phyloP scores from a whole-genome alignment of 2,113 vertebrate genomes.

The Trogon surrucura region DNA sequence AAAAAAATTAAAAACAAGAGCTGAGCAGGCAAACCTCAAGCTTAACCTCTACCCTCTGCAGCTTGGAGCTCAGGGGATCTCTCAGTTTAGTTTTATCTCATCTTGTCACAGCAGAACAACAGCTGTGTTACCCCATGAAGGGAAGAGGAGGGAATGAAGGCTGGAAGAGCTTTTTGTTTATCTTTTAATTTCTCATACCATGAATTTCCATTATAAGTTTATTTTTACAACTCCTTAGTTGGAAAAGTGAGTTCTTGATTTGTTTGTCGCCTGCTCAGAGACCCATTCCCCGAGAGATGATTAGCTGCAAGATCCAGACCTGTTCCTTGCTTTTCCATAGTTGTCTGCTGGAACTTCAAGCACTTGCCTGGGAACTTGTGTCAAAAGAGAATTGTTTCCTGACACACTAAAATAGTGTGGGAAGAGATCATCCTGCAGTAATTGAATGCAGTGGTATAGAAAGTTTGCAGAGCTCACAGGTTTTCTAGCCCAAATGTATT shows the following conservation, averaged over 20 bases:
- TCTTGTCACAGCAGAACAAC: slow-evolving; percentile 11
- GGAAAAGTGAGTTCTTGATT: background rate
- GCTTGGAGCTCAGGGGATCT: background rate
- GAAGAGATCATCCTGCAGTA: background rate
- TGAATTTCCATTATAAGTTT: background rate
- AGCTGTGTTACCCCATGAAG: background rate
- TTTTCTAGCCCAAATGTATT: background rate
- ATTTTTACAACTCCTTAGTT: background rate
- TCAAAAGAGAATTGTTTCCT: background rate
- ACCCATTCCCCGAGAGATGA: background rate
- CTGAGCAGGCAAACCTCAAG: slow-evolving; percentile 51
- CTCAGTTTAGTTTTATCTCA: slow-evolving; percentile 44
- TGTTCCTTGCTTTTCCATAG: background rate
- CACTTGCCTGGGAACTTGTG: background rate
- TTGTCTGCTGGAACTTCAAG: background rate
- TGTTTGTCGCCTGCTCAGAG: background rate
- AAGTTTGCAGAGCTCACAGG: background rate
- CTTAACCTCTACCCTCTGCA: slow-evolving; percentile 47
- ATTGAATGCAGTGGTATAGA: background rate
- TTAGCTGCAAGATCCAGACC: background rate
- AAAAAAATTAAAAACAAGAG: background rate
- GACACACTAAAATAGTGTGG: background rate
- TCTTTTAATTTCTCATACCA: background rate
- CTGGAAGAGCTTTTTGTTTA: background rate
- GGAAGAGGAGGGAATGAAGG: background rate